phyloP scores from a whole-genome alignment of 2,113 vertebrate species.

The Anas platyrhynchos region DNA sequence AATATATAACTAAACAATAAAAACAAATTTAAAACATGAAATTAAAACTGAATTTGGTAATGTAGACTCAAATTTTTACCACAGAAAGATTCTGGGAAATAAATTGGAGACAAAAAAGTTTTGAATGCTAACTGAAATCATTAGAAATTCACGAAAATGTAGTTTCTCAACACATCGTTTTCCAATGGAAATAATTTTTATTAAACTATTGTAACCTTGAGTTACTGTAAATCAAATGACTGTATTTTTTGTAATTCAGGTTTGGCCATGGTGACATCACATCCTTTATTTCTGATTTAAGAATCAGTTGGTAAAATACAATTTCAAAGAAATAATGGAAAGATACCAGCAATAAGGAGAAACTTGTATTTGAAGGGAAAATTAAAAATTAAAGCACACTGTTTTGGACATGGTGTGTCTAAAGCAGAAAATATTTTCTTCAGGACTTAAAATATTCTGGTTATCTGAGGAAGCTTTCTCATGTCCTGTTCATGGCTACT shows the following conservation, averaged over 20 bases:
- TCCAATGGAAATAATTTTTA: neutral
- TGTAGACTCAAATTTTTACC: neutral
- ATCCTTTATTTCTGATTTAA: neutral
- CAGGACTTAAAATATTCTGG: neutral
- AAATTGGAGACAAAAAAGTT: neutral
- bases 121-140: neutral
- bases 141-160: neutral
- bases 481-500: neutral
- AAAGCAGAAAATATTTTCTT: neutral
- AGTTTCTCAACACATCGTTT: neutral
- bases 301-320: neutral
- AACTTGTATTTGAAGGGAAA: neutral
- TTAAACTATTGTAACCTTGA: neutral
- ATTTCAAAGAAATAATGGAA: neutral
- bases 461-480: neutral
- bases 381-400: neutral
- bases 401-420: neutral
- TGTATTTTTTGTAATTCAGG: neutral
- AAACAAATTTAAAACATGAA: neutral
- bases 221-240: neutral
- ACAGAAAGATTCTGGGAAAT: neutral
- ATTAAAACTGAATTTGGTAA: neutral
- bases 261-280: neutral
- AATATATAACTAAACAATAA: neutral
- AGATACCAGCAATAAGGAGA: neutral